Base-by-base conservation (phyloP, 2,113 vertebrate species). In the Eulemur macaco region DNA sequence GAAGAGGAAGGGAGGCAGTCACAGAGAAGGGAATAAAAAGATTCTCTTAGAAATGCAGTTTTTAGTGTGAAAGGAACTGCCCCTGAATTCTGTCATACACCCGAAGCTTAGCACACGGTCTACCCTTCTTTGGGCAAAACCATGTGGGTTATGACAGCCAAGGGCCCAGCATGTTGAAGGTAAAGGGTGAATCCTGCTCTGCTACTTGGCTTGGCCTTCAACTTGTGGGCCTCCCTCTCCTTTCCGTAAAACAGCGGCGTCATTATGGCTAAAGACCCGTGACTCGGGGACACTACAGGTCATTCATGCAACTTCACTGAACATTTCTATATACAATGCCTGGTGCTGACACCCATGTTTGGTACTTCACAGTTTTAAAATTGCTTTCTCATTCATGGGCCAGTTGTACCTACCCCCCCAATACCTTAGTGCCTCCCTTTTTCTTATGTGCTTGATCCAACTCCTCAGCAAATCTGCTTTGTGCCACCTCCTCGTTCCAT, bases 191-290 rank as follows among this genome's bases (percentile, higher is more conserved):
- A 1, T 39, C 14, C 76, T 8, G 29, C 7, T 1, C 13, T 23
- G 14, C 8, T 18, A 5, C 34, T 45, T 3, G 12, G 23, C 50
- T n/a, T 86, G 85, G 18, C 50, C 39, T 45, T 94, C 5, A 39
- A 0, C 21, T 52, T n/a, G 37, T 6, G 20, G n/a, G 2, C 20
- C 0, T 17, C 34, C 17, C 2, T 8, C 6, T 20, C 8, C 60
- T 71, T 76, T n/a, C 50, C 11, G 0, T 23, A 0, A 31, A 42
- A 37, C 5, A 0, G 0, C 1, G 50, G 27, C 8, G 0, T 14
- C 18, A 13, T 21, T 4, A 1, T 29, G 76, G 69, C 4, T 27
- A 13, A 27, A 29, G 64, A 5, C 6, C 0, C 2, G 45, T 0
- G 45, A 21, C 52, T 20, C 0, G 1, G 1, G 27, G 50, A 2